Evolutionary conservation across 2,113 vertebrate genomes (phyloP), one percentile per base, ranked within the genome.

Genomic region (Egretta garzetta): DNA sequence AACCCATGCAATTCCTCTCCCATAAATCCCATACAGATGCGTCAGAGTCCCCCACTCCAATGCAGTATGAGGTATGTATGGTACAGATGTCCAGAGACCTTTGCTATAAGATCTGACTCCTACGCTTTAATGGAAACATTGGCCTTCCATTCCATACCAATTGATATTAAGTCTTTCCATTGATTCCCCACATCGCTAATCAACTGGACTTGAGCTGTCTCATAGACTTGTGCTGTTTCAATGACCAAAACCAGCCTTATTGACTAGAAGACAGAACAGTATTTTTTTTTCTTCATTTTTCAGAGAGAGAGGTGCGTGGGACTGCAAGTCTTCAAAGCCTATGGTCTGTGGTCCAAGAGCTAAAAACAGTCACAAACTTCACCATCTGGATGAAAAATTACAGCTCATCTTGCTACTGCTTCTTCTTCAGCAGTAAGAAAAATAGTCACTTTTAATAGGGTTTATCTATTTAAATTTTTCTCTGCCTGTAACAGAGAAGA

Each of bases 311-410:
- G 5, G 7, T 68, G 8, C 6, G 14, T 88, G 67, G 66, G 81
- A 80, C 71, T 62, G 28, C 35, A 79, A 75, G n/a, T 3, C 47
- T 80, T 89, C 79, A 74, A 91, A 93, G 80, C n/a, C 24, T 86
- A 3, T 55, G n/a, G 11, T 81, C 60, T 73, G 41, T 53, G 45
- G 90, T 82, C n/a, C 70, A 88, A 66, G 70, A 91, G 45, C 80
- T 89, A 96, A 96, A 95, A 95, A 68, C 35, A 92, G 73, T 47
- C 72, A 74, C 33, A 49, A 74, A 59, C 17, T 64, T 91, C 28
- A 68, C 73, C 64, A 67, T 72, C 68, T 75, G 73, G 43, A 72
- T 39, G 35, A 92, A 84, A 89, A 84, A 22, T 70, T 86, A 17
- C 52, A 68, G 64, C 68, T 97, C 53, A 47, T 83, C 32, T 88